These are phyloP conservation scores for Fulmarus glacialis DNA, from an alignment of 2,113 vertebrate species.

Conservation along the genomic window DNA sequence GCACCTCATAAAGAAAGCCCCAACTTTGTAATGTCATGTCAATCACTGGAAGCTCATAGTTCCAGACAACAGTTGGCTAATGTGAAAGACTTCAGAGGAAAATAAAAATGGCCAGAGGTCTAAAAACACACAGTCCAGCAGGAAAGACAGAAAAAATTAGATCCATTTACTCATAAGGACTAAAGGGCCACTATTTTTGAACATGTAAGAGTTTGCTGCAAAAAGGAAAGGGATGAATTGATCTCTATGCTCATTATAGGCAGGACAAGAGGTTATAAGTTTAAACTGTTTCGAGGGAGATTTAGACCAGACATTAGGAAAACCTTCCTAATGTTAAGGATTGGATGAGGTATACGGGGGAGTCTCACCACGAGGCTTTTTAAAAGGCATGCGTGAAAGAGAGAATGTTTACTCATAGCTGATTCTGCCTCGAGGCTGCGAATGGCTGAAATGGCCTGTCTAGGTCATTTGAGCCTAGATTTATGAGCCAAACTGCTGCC, in stretches of 20 bases:
- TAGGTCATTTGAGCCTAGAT: neutral
- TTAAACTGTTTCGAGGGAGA: neutral
- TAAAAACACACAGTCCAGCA: neutral
- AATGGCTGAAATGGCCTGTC: neutral
- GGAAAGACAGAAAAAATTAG: neutral
- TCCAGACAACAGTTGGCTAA: fast-evolving
- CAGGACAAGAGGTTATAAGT: neutral
- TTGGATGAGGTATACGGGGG: neutral
- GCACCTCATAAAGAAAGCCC: neutral
- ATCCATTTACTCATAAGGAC: neutral
- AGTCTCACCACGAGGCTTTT: neutral
- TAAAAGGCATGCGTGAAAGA: neutral
- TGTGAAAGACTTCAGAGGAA: neutral
- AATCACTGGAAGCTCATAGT: neutral
- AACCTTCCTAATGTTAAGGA: neutral
- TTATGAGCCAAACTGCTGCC: neutral
- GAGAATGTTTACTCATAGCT: neutral
- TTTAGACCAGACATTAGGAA: neutral
- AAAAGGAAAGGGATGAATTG: neutral
- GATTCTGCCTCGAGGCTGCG: neutral
- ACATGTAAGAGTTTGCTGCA: neutral
- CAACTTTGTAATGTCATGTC: neutral
- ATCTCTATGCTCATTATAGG: neutral
- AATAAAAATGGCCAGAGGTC: neutral
- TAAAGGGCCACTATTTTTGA: neutral